phyloP scores from a whole-genome alignment of 2,797 vertebrate species.

The Anguilla marmorata region DNA sequence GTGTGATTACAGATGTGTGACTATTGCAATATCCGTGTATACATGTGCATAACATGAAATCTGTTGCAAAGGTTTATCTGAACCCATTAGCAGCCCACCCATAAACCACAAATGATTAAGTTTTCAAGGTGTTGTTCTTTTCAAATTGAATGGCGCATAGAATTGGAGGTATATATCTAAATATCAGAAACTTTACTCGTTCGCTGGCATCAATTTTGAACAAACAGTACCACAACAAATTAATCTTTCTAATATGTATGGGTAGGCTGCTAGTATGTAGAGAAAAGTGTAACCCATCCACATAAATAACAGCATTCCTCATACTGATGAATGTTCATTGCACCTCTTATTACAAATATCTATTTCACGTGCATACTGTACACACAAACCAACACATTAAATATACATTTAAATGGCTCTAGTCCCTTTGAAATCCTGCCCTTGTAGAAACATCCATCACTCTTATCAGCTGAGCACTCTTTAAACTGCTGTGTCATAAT shows the following conservation, averaged over 20 bases:
- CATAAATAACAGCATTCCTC: no score
- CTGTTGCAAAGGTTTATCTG: no score
- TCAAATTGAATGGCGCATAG: neutral
- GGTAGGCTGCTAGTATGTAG: no score
- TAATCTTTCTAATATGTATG: no score
- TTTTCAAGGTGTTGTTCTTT: neutral
- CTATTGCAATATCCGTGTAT: neutral
- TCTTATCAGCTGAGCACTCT: neutral
- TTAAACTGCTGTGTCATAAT: conserved; percentile 47
- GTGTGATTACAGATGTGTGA: neutral
- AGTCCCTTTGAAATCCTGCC: neutral
- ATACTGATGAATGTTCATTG: neutral
- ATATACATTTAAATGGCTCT: conserved; percentile 17
- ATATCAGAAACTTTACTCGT: neutral
- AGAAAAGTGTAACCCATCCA: no score
- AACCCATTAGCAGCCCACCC: no score
- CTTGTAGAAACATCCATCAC: neutral
- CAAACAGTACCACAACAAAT: no score
- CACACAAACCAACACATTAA: conserved; percentile 8
- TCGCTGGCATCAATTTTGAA: no score
- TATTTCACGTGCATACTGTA: neutral
- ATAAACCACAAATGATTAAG: neutral
- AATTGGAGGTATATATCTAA: neutral
- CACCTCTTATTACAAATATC: neutral
- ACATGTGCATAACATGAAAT: neutral